Conservation (phyloP, 2,113 vertebrate genomes). For the Mugil cephalus region DNA sequence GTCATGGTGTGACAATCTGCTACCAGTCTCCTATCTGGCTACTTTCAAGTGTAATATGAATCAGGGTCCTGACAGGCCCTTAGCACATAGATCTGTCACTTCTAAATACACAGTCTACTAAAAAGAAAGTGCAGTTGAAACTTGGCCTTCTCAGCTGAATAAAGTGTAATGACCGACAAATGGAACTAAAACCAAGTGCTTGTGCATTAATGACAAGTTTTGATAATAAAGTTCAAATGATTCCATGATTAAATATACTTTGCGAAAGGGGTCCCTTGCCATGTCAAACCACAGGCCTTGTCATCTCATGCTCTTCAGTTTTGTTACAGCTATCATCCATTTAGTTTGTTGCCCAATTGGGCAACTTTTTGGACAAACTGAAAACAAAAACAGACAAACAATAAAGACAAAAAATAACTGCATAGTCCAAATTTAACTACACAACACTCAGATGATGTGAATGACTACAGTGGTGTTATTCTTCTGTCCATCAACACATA, state of each 20-base stretch:
- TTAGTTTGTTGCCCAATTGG: no score
- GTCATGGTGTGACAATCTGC: constrained; percentile 76
- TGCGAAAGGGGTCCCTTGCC: neutral
- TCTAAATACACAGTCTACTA: constrained; percentile 49
- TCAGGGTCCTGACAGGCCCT: constrained; percentile 64
- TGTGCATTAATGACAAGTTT: constrained; percentile 23
- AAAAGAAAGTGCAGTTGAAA: constrained; percentile 53
- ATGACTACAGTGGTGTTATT: no score
- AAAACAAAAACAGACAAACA: no score
- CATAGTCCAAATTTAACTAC: no score
- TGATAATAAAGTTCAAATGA: neutral
- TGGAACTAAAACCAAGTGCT: constrained; percentile 11
- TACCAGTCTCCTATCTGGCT: constrained; percentile 69
- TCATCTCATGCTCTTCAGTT: neutral
- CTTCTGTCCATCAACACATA: no score
- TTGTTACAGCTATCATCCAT: no score
- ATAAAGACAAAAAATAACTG: no score
- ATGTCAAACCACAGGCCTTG: neutral
- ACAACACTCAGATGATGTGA: no score
- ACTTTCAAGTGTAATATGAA: constrained; percentile 76
- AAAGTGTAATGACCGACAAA: constrained; percentile 41
- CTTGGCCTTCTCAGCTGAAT: neutral
- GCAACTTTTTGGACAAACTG: no score
- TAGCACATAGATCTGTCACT: constrained; percentile 60
- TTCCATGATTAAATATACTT: neutral